Evolutionary conservation across 2,888 invertebrate species (phyloP), one percentile per base, ranked within the genome.

Genomic region (Tenthredo notha): DNA sequence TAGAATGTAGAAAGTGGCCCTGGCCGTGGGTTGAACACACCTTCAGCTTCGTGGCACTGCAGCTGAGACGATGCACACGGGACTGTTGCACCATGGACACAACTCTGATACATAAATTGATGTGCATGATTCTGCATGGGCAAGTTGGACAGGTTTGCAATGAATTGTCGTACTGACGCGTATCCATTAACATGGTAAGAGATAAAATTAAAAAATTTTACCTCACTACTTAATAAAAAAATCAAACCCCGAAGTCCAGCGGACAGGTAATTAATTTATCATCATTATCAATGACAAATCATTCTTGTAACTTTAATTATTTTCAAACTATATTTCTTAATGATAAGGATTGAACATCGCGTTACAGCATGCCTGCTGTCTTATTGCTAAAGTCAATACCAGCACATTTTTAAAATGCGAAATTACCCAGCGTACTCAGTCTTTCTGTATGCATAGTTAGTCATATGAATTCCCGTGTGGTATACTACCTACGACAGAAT

Each of bases 381-480:
- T 77, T 33, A 18, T 18, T 43, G 18, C 33, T 18, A 29, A 77
- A 47, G 29, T 77, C 50, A 25, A n/a, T 18, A 50, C 18, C n/a
- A 29, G 33, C 18, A 29, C 6, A 54, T 50, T 4, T 21, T 2
- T 43, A 43, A 18, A 43, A 33, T n/a, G 54, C 77, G 7, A 77
- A 77, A 54, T 77, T 29, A 50, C 77, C 54, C 33, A 54, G 15
- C 54, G 7, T 33, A 72, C 21, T 21, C 3, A 43, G 43, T 43
- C n/a, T 43, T 74, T 80, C 40, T 61, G 80, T 80, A 40, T 80
- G 80, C 61, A 61, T 50, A 80, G 58, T 61, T 21, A 80, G 80
- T 80, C 80, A 58, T 37, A 10, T 10, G 0, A 37, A 40, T 25
- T 47, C 77, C 21, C 10, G 3, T n/a, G 12, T 18, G 15, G 77